Conservation (phyloP, 2,888 invertebrate genomes). For the Cerastis leucographa region DNA sequence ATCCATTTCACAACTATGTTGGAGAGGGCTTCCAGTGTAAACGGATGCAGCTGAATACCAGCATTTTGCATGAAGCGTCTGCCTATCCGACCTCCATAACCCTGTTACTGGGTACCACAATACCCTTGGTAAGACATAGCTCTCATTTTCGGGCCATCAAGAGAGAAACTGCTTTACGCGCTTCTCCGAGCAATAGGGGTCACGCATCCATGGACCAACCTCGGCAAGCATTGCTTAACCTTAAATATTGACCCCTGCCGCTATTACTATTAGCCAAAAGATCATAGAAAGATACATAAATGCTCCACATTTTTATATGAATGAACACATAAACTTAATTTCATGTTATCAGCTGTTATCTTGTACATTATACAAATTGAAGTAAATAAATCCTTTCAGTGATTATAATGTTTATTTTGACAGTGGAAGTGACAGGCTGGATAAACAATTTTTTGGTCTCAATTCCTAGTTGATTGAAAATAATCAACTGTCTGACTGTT, state of each 20-base stretch:
- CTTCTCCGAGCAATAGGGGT: neutral
- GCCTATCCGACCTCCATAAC: neutral
- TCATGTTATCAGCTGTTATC: constrained; percentile 33
- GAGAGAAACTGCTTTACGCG: neutral
- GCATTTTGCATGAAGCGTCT: neutral
- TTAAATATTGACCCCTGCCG: neutral
- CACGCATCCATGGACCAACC: neutral
- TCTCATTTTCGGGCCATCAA: neutral
- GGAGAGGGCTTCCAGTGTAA: neutral
- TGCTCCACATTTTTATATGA: constrained; percentile 1
- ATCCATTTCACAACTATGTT: neutral
- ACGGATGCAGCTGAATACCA: neutral
- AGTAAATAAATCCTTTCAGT: constrained; percentile 16
- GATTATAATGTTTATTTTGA: constrained; percentile 47
- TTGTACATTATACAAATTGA: constrained; percentile 29
- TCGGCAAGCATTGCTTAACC: neutral
- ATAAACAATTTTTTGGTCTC: neutral
- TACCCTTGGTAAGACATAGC: neutral
- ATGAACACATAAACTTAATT: constrained; percentile 30
- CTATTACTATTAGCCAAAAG: neutral
- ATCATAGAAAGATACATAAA: constrained; percentile 10
- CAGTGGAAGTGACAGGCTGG: neutral
- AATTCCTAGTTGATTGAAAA: neutral
- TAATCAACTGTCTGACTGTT: too few relatives aligned
- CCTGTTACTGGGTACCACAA: neutral